phyloP scores from a whole-genome alignment of 2,797 vertebrate species.

The Ciconia nigra region DNA sequence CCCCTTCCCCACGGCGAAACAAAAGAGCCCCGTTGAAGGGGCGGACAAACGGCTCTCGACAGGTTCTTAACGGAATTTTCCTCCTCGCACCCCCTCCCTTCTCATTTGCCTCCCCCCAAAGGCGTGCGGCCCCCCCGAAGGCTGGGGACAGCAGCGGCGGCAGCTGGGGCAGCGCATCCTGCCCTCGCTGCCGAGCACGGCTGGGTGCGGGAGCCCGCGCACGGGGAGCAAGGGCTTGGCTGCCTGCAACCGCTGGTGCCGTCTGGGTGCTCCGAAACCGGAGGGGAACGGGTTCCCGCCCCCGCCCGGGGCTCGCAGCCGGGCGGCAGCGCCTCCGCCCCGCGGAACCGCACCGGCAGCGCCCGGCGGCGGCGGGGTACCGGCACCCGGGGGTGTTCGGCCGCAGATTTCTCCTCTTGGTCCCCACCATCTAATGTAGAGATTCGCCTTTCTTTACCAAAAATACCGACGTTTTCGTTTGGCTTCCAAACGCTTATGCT shows the following conservation, averaged over 20 bases:
- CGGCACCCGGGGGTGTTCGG: background rate
- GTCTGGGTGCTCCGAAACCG: accelerated
- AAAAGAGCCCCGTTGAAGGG: background rate
- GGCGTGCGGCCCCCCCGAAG: background rate
- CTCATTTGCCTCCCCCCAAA: background rate
- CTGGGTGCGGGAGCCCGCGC: accelerated
- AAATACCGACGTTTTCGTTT: background rate
- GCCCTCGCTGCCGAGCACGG: background rate
- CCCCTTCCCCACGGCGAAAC: background rate
- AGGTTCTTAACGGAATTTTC: background rate
- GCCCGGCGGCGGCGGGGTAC: background rate
- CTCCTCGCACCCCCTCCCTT: background rate
- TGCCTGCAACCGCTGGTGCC: background rate
- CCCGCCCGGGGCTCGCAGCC: background rate
- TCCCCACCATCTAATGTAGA: accelerated
- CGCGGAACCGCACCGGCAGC: background rate
- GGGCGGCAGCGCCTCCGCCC: background rate
- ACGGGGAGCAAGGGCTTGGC: accelerated
- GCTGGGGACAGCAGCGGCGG: background rate
- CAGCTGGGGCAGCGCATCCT: background rate
- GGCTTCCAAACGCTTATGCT: background rate
- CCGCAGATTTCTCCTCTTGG: background rate
- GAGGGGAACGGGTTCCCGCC: background rate
- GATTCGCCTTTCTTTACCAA: background rate
- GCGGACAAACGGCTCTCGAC: background rate